Evolutionary conservation across 2,888 invertebrate genomes (phyloP).

Genomic region (Agrochola circellaris): DNA sequence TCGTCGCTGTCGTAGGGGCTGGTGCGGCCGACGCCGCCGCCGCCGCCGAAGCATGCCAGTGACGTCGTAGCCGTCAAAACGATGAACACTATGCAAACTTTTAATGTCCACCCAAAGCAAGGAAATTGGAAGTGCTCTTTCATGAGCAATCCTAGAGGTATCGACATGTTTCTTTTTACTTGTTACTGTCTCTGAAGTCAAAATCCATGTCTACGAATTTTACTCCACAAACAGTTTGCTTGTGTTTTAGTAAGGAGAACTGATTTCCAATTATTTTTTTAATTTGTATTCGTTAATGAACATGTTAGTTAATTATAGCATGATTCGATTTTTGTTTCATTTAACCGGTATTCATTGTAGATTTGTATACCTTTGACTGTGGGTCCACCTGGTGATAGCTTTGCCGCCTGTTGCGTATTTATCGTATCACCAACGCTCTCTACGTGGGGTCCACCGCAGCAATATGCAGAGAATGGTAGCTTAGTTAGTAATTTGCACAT

Average conservation of each 20-base stretch:
- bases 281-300: constrained; percentile 28
- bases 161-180: background rate
- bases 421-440: no score
- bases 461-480: no score
- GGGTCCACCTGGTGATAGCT: background rate
- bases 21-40: no score
- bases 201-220: background rate
- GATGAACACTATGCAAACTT: background rate
- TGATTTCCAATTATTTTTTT: constrained; percentile 43
- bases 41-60: background rate
- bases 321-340: constrained; percentile 24
- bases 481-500: no score
- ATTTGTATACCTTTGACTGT: background rate
- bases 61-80: background rate
- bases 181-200: background rate
- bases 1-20: no score
- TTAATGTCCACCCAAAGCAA: background rate
- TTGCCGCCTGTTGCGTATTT: no score
- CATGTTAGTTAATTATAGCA: constrained; percentile 6
- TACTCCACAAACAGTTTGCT: background rate
- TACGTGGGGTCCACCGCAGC: no score
- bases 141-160: background rate
- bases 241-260: constrained; percentile 9
- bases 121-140: background rate
- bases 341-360: background rate